These are phyloP conservation scores for Conops quadrifasciatus DNA, from an alignment of 2,888 invertebrate species.

Conservation along the genomic window DNA sequence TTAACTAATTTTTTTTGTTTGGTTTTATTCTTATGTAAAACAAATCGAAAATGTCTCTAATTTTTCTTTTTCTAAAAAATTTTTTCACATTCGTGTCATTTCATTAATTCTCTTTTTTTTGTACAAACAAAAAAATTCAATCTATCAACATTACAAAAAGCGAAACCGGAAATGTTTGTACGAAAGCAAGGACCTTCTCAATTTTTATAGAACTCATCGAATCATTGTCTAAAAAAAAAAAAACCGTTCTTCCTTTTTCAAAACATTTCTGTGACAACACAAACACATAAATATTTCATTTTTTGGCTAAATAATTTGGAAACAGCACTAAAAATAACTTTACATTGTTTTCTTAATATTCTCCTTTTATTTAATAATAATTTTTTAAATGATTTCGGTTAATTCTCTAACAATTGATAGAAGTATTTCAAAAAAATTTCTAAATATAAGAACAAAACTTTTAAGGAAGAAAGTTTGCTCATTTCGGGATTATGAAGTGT, in stretches of 20 bases:
- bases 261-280: constrained; percentile 25
- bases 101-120: constrained; percentile 36
- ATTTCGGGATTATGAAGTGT: no score
- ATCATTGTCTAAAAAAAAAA: constrained; percentile 22
- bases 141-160: constrained; percentile 40
- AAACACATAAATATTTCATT: constrained; percentile 4
- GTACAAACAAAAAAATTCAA: constrained; percentile 33
- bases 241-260: constrained; percentile 5
- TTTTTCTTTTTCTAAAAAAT: constrained; percentile 6
- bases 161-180: constrained; percentile 40
- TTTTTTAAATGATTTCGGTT: no score
- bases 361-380: no score
- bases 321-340: no score
- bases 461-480: no score
- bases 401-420: no score
- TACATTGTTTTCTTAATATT: no score
- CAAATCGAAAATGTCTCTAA: no score
- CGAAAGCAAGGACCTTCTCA: constrained; percentile 66
- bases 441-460: no score
- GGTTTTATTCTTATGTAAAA: neutral
- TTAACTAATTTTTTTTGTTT: neutral
- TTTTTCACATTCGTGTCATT: constrained; percentile 33
- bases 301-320: no score
- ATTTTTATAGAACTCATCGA: constrained; percentile 52
- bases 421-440: no score